These are phyloP conservation scores for Shargacucullia verbasci DNA, from an alignment of 2,888 invertebrate species.

Conservation along the genomic window DNA sequence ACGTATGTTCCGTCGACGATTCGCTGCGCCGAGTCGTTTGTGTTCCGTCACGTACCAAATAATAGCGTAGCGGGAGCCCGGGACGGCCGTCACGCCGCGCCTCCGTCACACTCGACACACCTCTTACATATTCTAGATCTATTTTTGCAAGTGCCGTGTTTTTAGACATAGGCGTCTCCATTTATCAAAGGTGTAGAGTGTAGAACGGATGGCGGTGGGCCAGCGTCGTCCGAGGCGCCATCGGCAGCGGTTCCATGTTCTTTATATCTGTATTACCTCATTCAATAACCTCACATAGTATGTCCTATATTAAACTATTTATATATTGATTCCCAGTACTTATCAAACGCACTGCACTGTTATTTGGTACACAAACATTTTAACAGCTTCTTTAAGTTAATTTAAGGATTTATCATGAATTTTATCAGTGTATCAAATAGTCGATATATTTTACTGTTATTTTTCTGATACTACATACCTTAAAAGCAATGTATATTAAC, in stretches of 20 bases:
- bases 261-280: conserved; percentile 83
- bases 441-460: conserved; percentile 86
- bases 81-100: conserved; percentile 27
- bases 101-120: conserved; percentile 35
- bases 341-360: conserved; percentile 85
- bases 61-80: conserved; percentile 74
- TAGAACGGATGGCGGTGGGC: conserved; percentile 31
- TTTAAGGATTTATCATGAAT: conserved; percentile 81
- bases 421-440: conserved; percentile 84
- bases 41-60: conserved; percentile 82
- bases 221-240: conserved; percentile 40
- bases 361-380: conserved; percentile 83
- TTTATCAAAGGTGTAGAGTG: conserved; percentile 42
- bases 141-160: conserved; percentile 53
- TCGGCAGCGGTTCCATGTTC: conserved; percentile 66
- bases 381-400: conserved; percentile 81
- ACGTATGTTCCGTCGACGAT: conserved; percentile 67
- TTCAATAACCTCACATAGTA: conserved; percentile 82
- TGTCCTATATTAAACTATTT: conserved; percentile 74
- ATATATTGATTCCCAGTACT: conserved; percentile 77
- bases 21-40: conserved; percentile 55
- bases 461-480: conserved; percentile 82
- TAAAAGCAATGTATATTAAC: conserved; percentile 87
- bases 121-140: conserved; percentile 52
- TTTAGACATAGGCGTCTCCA: conserved; percentile 45